Percentiles rank a stretch among this genome's conserved stretches.
These are phyloP conservation scores for Oreochromis mossambicus DNA, from an alignment of 2,797 vertebrate genomes.

Conservation along the genomic window DNA sequence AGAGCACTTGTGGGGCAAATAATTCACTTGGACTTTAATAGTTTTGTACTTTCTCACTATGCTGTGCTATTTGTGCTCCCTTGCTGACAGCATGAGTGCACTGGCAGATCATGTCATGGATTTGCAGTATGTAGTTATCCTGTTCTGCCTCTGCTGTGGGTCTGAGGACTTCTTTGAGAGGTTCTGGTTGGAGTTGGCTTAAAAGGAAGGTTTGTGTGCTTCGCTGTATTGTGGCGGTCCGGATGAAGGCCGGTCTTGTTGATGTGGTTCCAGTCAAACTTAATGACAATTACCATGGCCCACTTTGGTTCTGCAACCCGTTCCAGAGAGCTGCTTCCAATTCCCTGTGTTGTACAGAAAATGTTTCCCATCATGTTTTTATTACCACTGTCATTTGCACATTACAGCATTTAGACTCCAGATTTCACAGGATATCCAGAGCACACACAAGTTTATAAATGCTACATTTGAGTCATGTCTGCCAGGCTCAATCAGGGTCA, in stretches of 20 bases:
- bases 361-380: slow-evolving; percentile 57
- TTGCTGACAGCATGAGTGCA: slow-evolving; percentile 27
- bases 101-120: slow-evolving; percentile 49
- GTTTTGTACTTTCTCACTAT: not conserved
- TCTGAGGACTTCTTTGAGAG: slow-evolving; percentile 54
- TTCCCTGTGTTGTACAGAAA: slow-evolving; percentile 38
- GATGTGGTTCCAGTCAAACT: slow-evolving; percentile 66
- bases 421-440: slow-evolving; percentile 58
- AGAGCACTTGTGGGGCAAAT: too few relatives aligned
- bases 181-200: slow-evolving; percentile 53
- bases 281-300: slow-evolving; percentile 54
- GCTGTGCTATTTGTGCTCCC: not conserved
- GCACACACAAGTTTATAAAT: slow-evolving; percentile 59
- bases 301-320: slow-evolving; percentile 26
- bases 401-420: slow-evolving; percentile 27
- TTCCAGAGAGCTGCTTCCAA: slow-evolving; percentile 59
- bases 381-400: slow-evolving; percentile 62
- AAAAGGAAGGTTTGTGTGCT: slow-evolving; percentile 47
- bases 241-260: slow-evolving; percentile 11
- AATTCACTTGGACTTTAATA: not conserved
- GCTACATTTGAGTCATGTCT: slow-evolving; percentile 30
- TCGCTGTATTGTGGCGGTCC: slow-evolving; percentile 52
- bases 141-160: slow-evolving; percentile 56
- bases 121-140: slow-evolving; percentile 47
- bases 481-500: slow-evolving; percentile 60